These are phyloP conservation scores for Meliscaeva auricollis DNA, from an alignment of 2,888 invertebrate genomes.

Conservation along the genomic window DNA sequence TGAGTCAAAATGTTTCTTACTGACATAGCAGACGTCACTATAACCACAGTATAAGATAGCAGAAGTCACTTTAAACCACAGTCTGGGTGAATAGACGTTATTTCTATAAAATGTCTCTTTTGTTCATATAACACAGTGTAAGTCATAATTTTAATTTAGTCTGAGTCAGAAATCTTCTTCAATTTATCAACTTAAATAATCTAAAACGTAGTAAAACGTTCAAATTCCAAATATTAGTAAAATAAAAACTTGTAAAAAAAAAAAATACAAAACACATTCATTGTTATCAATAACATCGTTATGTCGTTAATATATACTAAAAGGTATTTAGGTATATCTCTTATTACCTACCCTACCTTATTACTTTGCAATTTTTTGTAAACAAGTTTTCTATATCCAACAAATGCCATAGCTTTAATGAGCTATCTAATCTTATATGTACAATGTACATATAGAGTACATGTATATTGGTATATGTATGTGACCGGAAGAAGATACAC, in stretches of 20 bases:
- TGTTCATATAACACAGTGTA: too few relatives aligned
- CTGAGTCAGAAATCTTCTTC: too few relatives aligned
- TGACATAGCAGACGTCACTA: too few relatives aligned
- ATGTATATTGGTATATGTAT: background rate
- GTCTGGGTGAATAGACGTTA: too few relatives aligned
- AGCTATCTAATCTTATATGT: conserved; percentile 51
- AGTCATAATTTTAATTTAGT: too few relatives aligned
- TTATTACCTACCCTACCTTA: conserved; percentile 9
- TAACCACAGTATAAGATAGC: too few relatives aligned
- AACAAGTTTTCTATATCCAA: conserved; percentile 23
- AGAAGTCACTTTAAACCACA: too few relatives aligned
- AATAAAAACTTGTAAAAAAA: background rate
- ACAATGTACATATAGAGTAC: background rate
- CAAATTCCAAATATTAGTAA: background rate
- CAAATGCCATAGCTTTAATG: conserved; percentile 1
- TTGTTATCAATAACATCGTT: conserved; percentile 15
- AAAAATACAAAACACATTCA: background rate
- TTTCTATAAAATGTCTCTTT: too few relatives aligned
- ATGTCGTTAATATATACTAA: background rate
- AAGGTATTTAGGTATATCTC: too few relatives aligned
- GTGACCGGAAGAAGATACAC: conserved; percentile 71
- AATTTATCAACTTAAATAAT: background rate
- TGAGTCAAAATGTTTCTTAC: too few relatives aligned
- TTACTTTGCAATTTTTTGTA: conserved; percentile 37
- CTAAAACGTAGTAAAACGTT: conserved; percentile 13